Percentiles rank a stretch among this genome's conserved stretches.
Evolutionary conservation across 2,888 invertebrate species (phyloP).

Genomic region (Mesorhabditis spiculigera): DNA sequence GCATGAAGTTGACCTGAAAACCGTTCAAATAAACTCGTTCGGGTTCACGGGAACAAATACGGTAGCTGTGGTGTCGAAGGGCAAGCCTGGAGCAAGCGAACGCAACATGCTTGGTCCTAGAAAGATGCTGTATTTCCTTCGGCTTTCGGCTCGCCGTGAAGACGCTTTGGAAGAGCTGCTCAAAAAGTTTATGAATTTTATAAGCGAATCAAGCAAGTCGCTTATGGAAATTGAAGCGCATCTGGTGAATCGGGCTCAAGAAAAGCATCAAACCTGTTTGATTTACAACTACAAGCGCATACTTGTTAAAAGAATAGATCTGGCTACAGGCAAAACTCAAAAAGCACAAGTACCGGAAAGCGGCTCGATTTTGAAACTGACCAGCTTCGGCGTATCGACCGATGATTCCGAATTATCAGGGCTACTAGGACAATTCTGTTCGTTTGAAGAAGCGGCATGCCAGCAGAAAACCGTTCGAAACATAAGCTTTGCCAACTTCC

Average conservation of each 20-base stretch:
- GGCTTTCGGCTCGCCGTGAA: constrained; percentile 29
- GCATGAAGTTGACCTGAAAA: constrained; percentile 20
- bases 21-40: constrained; percentile 45
- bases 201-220: constrained; percentile 9
- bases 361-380: background rate
- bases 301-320: constrained; percentile 9
- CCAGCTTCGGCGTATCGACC: background rate
- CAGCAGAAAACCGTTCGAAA: constrained; percentile 11
- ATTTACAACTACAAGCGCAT: constrained; percentile 23
- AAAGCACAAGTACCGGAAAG: constrained; percentile 14
- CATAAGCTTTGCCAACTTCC: constrained; percentile 5
- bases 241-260: constrained; percentile 16
- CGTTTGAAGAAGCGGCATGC: too few species aligned
- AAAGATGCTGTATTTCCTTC: constrained; percentile 22
- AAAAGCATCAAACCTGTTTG: constrained; percentile 18
- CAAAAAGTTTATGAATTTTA: constrained; percentile 12
- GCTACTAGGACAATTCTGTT: background rate
- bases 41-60: constrained; percentile 52
- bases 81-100: background rate
- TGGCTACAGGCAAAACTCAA: constrained; percentile 14
- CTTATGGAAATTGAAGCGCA: constrained; percentile 14
- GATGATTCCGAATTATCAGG: background rate
- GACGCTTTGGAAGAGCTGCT: constrained; percentile 11
- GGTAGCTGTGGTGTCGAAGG: constrained; percentile 18
- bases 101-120: background rate